Conservation (phyloP, 2,113 vertebrate genomes). For the Elephas maximus region DNA sequence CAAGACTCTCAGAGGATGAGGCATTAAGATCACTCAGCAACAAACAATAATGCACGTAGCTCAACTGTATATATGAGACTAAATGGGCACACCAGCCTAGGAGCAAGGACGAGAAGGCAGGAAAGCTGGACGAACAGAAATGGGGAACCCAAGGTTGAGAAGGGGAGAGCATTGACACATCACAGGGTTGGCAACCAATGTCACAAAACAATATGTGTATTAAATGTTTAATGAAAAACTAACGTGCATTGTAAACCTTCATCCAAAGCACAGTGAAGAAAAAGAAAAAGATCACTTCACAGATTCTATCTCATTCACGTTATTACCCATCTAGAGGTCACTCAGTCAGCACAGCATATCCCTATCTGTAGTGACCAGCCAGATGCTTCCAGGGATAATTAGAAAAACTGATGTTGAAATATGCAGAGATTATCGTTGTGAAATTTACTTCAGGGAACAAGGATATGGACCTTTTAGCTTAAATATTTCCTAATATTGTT, state of each 20-base stretch:
- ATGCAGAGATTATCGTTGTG: not conserved
- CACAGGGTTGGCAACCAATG: too few species aligned
- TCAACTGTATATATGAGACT: too few species aligned
- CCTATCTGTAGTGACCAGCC: not conserved
- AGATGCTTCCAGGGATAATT: not conserved
- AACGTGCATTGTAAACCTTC: too few species aligned
- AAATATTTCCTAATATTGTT: not conserved
- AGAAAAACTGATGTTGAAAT: slow-evolving; percentile 2
- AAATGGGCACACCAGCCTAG: too few species aligned
- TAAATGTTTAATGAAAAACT: too few species aligned
- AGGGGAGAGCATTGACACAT: too few species aligned
- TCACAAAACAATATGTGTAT: too few species aligned
- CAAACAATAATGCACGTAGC: too few species aligned
- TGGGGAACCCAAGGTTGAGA: too few species aligned
- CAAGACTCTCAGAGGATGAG: not conserved
- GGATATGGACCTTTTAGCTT: not conserved
- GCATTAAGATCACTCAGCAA: not conserved
- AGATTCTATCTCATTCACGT: not conserved
- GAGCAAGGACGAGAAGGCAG: too few species aligned
- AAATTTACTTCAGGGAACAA: not conserved
- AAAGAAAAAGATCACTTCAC: not conserved
- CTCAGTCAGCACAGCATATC: not conserved
- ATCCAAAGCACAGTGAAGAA: too few species aligned
- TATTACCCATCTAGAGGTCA: not conserved
- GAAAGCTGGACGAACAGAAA: too few species aligned